Evolutionary conservation across 2,888 invertebrate genomes (phyloP), one percentile per base, ranked within the genome.

Genomic region (Drosophila buzzatii): DNA sequence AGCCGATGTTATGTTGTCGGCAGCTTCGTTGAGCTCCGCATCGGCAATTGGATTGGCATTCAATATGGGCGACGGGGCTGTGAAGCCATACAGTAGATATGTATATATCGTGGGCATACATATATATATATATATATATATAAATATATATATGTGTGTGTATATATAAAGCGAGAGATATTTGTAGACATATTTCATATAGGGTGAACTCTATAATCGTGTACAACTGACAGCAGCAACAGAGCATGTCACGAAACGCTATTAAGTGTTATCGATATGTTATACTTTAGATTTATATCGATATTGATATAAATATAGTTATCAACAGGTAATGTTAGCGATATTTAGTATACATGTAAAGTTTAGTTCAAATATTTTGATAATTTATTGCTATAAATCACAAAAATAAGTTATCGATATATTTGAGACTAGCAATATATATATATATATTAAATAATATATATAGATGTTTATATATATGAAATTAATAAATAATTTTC

Each of bases 1-100:
- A 73, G 99, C 99, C 93, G 98, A 98, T 73, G 99, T 99, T 83
- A 99, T 99, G 35, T 98, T 98, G 94, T 99, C 99, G 51, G 99
- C 99, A 53, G 99, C 99, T 91, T 97, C 97, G 82, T 99, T 95
- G 63, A 99, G 95, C 93, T 99, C 98, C 91, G 97, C 97, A 93
- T 98, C 98, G 91, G 97, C 97, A 62, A 66, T 77, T 56, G 83
- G 73, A 81, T 99, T 98, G 91, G 97, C 66, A 71, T 56, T 76
- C 74, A 74, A 76, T 72, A 78, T 67, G 39, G 65, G 73, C 79
- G 85, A 89, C 55, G 88, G 85, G 78, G 87, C 89, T 87, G 87
- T 64, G 87, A 66, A 77, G 76, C 86, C 86, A 73, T 60, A 70
- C 44, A 61, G 18, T 7, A 51, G 18, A 45, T 23, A 27, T 47